Evolutionary conservation across 2,888 invertebrate species (phyloP), one percentile per base, ranked within the genome.

Genomic region (Andrena fulva): DNA sequence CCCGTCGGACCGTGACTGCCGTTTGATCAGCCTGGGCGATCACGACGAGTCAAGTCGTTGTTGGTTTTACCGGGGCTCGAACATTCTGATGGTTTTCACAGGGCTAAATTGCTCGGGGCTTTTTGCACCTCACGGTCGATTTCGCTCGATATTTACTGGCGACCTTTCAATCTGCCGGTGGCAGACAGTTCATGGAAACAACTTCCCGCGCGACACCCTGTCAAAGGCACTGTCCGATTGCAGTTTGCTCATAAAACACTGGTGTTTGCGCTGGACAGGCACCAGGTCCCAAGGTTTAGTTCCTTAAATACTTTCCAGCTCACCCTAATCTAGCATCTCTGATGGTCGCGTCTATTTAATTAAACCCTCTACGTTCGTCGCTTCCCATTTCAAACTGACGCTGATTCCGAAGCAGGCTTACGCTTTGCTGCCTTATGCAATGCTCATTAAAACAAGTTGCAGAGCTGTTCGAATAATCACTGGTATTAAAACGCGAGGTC

Each of bases 1-100:
- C 80, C 33, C 80, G 64, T 20, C 89, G 78, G 72, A 83, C 85
- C 88, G 87, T 89, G 86, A 90, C 90, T 80, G 85, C 84, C 67
- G 59, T 54, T 52, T 48, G 66, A 70, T 75, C 77, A 71, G 33
- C 31, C 67, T 60, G 64, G 35, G 71, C 80, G 67, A 56, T 73
- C 80, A 64, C 72, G 64, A 77, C 10, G 52, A 77, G 84, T 77
- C 77, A 80, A 88, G 73, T 85, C 81, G 79, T 84, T 85, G 80
- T 84, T 77, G 75, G 82, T 84, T 89, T 86, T 82, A 69, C 33
- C 73, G 71, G 33, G 33, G 56, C 48, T 62, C 68, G 64, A 85
- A 31, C 66, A 48, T 76, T 79, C 70, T 52, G 50, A 67, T 60
- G 66, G 20, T 76, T 64, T 62, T n/a, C 63, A 27, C 16, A 35